phyloP scores from a whole-genome alignment of 2,888 invertebrate genomes.

The Ditylenchus weischeri region DNA sequence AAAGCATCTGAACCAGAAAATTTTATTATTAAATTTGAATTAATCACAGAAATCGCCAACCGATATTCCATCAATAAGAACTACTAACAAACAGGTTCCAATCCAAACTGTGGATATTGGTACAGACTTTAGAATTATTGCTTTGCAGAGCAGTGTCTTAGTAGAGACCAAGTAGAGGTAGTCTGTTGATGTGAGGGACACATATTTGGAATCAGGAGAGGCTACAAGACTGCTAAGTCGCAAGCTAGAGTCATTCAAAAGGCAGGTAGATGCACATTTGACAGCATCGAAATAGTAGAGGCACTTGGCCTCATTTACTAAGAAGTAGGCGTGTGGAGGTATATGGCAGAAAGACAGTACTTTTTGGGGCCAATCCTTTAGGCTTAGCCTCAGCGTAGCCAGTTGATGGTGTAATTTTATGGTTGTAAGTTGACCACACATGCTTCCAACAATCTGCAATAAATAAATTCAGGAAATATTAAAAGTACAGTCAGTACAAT shows the following conservation, averaged over 20 bases:
- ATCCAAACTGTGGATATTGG: neutral
- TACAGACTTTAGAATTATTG: neutral
- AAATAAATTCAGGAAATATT: neutral
- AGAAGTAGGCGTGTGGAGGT: slow-evolving; percentile 3
- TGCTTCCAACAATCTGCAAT: neutral
- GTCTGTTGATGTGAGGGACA: neutral
- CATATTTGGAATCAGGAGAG: neutral
- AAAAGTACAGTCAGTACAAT: neutral
- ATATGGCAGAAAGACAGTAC: neutral
- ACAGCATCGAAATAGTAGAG: neutral
- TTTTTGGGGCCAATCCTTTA: neutral
- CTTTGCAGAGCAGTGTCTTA: neutral
- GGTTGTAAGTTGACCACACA: neutral
- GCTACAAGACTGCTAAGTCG: neutral
- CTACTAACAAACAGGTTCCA: neutral
- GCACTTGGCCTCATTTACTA: neutral
- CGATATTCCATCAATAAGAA: neutral
- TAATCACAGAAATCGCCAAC: neutral
- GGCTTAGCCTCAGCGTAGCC: neutral
- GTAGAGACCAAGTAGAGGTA: neutral
- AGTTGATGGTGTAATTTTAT: neutral
- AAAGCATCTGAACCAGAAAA: too few relatives aligned
- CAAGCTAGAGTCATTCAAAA: slow-evolving; percentile 2
- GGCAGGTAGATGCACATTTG: too few relatives aligned
- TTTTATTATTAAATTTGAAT: too few relatives aligned